Evolutionary conservation across 2,888 invertebrate species (phyloP), one percentile per base, ranked within the genome.

Genomic region (Drosophila greeni): DNA sequence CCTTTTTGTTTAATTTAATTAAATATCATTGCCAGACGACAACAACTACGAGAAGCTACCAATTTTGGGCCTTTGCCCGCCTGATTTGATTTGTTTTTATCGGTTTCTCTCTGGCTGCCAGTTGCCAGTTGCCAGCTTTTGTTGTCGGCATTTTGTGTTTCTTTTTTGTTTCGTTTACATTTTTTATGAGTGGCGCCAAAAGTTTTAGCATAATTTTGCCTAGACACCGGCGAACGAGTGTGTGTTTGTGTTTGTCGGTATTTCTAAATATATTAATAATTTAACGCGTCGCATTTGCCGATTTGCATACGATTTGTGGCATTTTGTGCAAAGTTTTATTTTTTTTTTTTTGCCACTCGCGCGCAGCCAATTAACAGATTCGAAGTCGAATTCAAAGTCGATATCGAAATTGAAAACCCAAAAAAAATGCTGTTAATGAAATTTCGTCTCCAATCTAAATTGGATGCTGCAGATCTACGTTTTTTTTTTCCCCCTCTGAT

Each of bases 221-320:
- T 48, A 45, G 42, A 52, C 51, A 34, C 43, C 26, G 45, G 42
- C 42, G 2, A 23, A n/a, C 8, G 29, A 40, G 47, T 53, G 54
- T 33, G 33, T 49, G 48, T 20, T 14, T 40, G 39, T 53, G 56
- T 36, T 57, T 66, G 68, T 66, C 45, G 79, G 42, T 81, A 75
- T 82, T 84, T 76, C 74, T 31, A 81, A 84, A 84, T 85, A 77
- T 84, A 83, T 81, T 83, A 83, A 80, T 80, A 81, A 83, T 76
- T 73, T 83, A 80, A 74, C 73, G 77, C 83, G 60, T 57, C 49
- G 51, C 51, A 51, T 64, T 36, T 53, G 24, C 47, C 59, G 47
- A 73, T 72, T 72, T 72, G 72, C 72, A 72, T 72, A 72, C 47
- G 62, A 37, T 56, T 66, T 45, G 66, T 56, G 66, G 66, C 43